Evolutionary conservation across 2,113 vertebrate genomes (phyloP).

Genomic region (Apistogramma diplotaenia): DNA sequence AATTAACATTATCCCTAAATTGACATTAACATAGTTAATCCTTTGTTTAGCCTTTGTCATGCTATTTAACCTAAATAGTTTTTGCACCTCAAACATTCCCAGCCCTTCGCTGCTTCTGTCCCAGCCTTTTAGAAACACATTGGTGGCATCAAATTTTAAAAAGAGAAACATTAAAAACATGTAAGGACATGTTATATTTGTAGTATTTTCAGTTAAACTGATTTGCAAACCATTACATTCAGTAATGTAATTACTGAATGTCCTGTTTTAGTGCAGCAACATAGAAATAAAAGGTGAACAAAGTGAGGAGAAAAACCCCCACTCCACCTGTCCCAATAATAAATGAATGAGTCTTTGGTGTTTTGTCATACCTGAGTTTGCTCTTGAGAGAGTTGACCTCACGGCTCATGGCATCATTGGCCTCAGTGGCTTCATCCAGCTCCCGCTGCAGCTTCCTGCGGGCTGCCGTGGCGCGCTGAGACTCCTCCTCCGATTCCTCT

Average conservation of each 20-base stretch:
- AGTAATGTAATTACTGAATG: neutral
- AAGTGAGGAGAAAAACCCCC: neutral
- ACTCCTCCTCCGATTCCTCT: conserved; percentile 94
- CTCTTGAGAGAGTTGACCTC: conserved; percentile 72
- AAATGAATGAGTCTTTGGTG: neutral
- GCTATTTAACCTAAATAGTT: too few species aligned
- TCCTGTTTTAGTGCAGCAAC: neutral
- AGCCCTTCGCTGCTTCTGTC: too few species aligned
- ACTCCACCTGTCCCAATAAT: neutral
- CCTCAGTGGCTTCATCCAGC: conserved; percentile 91
- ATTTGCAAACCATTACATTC: neutral
- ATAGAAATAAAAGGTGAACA: neutral
- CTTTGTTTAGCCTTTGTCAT: too few species aligned
- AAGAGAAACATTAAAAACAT: too few species aligned
- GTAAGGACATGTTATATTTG: neutral
- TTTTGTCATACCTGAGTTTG: conserved; percentile 67
- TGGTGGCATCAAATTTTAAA: too few species aligned
- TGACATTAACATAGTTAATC: too few species aligned
- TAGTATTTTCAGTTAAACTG: neutral
- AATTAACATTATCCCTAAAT: too few species aligned
- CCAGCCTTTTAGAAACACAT: too few species aligned
- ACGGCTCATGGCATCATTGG: conserved; percentile 83
- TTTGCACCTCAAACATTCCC: too few species aligned
- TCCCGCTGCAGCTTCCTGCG: conserved; percentile 96
- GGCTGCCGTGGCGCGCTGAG: conserved; percentile 88